Evolutionary conservation across 1,140 invertebrate species (phyloP), one percentile per base, ranked within the genome.

Genomic region (Drosophila seguyi): DNA sequence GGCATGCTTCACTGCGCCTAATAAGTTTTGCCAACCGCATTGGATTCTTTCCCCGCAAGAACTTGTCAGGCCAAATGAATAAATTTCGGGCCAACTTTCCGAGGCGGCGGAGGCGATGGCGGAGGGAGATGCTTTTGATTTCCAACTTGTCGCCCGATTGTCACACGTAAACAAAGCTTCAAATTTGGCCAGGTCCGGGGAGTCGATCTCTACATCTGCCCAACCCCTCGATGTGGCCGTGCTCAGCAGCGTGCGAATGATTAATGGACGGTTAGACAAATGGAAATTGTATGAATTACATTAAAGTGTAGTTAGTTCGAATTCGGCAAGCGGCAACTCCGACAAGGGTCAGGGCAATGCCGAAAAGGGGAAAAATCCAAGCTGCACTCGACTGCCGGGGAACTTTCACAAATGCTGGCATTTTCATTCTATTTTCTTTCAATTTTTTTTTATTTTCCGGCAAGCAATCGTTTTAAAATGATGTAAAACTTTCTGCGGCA

Each of bases 231-330:
- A 47, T 16, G 31, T 79, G 73, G 31, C 53, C 66, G 77, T 88
- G 84, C 50, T 82, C 85, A 84, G 73, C 84, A 81, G 84, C 85
- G 85, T 88, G 84, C 80, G 63, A 88, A 88, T 88, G 84, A 88
- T 88, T 88, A 88, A 88, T 88, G 85, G 85, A 65, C 55, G 81
- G 59, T 90, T 75, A 90, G 84, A 88, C 85, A 88, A 88, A 88
- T 88, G 85, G 84, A 88, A 88, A 88, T 88, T 84, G 80, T 84
- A 85, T 90, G 84, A 90, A 88, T 88, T 90, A 84, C 84, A 88
- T 88, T 90, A 90, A 90, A 88, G 81, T 84, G 85, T 90, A 88
- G 84, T 90, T 88, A 84, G 85, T 90, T 84, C 61, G 73, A 61
- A 77, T 69, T 77, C 79, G 59, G 55, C 57, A 78, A 61, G 48